Conservation (phyloP, 2,888 invertebrate species). For the Cotesia congregata region DNA sequence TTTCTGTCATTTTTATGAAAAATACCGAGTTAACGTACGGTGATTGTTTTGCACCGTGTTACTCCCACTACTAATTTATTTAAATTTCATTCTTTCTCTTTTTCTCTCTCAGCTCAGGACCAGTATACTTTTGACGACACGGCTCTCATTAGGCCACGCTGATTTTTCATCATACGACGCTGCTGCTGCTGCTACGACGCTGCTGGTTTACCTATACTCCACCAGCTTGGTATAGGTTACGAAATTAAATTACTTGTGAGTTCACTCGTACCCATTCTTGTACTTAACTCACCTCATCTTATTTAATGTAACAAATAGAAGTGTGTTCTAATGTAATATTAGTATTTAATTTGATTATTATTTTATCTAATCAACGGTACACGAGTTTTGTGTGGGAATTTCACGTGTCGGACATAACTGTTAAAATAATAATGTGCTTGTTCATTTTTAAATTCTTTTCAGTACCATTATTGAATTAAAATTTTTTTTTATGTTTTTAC, state of each 20-base stretch:
- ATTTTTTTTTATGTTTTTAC: background rate
- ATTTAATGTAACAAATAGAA: background rate
- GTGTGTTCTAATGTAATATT: background rate
- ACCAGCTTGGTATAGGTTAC: background rate
- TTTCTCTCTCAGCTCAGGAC: too few relatives aligned
- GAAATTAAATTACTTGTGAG: constrained; percentile 4
- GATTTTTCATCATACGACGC: background rate
- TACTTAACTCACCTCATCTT: background rate
- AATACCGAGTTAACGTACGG: too few relatives aligned
- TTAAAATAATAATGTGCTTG: background rate
- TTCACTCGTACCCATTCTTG: background rate
- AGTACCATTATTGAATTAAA: background rate
- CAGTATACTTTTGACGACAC: background rate
- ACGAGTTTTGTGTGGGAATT: background rate
- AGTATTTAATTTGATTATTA: background rate
- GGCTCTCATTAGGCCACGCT: background rate
- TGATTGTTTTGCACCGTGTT: too few relatives aligned
- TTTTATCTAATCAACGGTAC: background rate
- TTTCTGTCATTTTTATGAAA: too few relatives aligned
- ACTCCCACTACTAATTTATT: too few relatives aligned
- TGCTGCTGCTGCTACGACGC: background rate
- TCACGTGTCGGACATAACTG: background rate
- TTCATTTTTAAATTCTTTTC: background rate
- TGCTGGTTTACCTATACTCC: background rate
- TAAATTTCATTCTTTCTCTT: too few relatives aligned